Evolutionary conservation across 2,113 vertebrate species (phyloP).

Genomic region (Rhadina sibilatrix): DNA sequence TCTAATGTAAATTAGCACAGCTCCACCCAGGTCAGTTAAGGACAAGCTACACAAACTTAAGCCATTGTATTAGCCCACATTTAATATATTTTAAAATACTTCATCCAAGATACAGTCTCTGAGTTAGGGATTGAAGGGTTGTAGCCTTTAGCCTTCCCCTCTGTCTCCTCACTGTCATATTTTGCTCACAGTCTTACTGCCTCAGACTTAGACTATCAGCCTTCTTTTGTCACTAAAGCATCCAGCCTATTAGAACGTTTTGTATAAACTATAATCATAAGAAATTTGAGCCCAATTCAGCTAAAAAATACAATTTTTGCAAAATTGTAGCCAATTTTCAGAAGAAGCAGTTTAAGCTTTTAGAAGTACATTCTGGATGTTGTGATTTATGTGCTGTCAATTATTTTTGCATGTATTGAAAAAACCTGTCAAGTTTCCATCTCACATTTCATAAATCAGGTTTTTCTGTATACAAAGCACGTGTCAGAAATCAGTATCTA

Average conservation of each 20-base stretch:
- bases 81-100: background rate
- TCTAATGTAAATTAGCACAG: background rate
- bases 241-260: background rate
- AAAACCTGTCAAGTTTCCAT: slow-evolving; percentile 14
- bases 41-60: background rate
- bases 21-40: background rate
- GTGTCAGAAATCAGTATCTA: slow-evolving; percentile 42
- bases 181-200: background rate
- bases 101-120: background rate
- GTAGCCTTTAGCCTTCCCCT: background rate
- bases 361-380: background rate
- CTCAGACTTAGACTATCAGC: background rate
- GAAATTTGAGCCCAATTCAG: background rate
- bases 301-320: background rate
- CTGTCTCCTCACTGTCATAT: background rate
- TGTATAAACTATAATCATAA: background rate
- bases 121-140: background rate
- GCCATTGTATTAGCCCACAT: background rate
- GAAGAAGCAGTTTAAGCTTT: background rate
- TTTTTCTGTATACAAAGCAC: slow-evolving; percentile 39
- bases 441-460: slow-evolving; percentile 43
- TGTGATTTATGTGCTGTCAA: background rate
- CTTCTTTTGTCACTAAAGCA: background rate
- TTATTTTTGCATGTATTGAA: slow-evolving; percentile 27
- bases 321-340: background rate